Base-by-base conservation (phyloP, 2,113 vertebrate genomes). In the Probosciger aterrimus region DNA sequence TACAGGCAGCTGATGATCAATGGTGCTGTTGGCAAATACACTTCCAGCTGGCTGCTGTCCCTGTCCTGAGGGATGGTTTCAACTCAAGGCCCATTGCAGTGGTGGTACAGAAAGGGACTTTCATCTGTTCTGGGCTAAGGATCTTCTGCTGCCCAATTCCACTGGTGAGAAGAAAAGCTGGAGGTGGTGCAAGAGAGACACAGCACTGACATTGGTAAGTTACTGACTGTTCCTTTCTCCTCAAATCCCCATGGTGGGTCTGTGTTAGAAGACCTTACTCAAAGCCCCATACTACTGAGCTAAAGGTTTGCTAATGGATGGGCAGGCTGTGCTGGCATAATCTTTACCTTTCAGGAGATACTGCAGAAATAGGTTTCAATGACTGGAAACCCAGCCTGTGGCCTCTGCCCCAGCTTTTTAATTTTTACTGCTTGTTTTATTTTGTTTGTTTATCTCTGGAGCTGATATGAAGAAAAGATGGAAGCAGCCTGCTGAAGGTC, bases 131-230 rank as follows among this genome's bases (percentile, higher is more conserved):
- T 92, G 60, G 60, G 82, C 50, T 73, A 67, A 90, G 70, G 41
- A 85, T 31, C 31, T 94, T 67, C 55, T 77, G 53, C 59, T 91
- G 60, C 37, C 44, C 27, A 37, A 73, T 83, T 77, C 83, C 59
- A 88, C 33, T 68, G 35, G 30, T 13, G 47, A 87, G 90, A 91
- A 93, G 87, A 94, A 55, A 92, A 92, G 37, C 73, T 94, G 82
- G n/a, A 91, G 41, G 28, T 87, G 57, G 37, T 63, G 20, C 68
- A 74, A 9, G 64, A 88, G 37, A 92, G 30, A 68, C 55, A 68
- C 30, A 71, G 12, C 47, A 47, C 47, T 62, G 17, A 75, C 22
- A 14, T 13, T 39, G 69, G 69, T 75, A 84, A 95, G 95, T 92
- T 92, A 59, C 1, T n/a, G 41, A 64, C 60, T 41, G 46, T 35